Evolutionary conservation across 2,888 invertebrate genomes (phyloP).

Genomic region (Campoplex nolae): DNA sequence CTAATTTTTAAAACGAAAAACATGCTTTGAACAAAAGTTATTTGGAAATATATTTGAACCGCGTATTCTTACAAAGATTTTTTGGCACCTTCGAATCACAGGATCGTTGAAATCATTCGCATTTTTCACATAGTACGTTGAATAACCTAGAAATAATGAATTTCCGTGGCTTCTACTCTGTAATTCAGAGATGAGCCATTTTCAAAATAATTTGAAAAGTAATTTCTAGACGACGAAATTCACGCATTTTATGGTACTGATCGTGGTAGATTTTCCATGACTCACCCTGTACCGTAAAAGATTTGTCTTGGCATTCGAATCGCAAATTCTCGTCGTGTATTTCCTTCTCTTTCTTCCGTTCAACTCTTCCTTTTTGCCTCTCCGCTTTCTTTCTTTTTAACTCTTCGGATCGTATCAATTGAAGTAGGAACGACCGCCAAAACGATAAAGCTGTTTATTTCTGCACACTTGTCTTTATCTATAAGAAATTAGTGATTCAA

Average conservation of each 20-base stretch:
- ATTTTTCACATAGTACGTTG: neutral
- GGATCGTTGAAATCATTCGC: neutral
- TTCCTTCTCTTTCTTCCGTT: constrained; percentile 18
- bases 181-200: neutral
- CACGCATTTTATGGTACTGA: neutral
- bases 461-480: no score
- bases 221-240: neutral
- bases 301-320: constrained; percentile 50
- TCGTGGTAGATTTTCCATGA: neutral
- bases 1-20: neutral
- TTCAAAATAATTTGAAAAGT: neutral
- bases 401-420: constrained; percentile 35
- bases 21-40: neutral
- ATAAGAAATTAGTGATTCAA: no score
- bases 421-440: constrained; percentile 62
- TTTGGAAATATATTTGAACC: neutral
- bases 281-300: constrained; percentile 22
- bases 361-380: neutral
- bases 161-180: no score
- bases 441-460: constrained; percentile 54
- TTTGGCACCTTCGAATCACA: neutral
- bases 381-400: constrained; percentile 3
- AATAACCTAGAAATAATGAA: neutral
- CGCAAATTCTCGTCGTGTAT: constrained; percentile 38
- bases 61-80: neutral